Evolutionary conservation across 2,113 vertebrate species (phyloP), one percentile per base, ranked within the genome.

Genomic region (Stercorarius parasiticus): DNA sequence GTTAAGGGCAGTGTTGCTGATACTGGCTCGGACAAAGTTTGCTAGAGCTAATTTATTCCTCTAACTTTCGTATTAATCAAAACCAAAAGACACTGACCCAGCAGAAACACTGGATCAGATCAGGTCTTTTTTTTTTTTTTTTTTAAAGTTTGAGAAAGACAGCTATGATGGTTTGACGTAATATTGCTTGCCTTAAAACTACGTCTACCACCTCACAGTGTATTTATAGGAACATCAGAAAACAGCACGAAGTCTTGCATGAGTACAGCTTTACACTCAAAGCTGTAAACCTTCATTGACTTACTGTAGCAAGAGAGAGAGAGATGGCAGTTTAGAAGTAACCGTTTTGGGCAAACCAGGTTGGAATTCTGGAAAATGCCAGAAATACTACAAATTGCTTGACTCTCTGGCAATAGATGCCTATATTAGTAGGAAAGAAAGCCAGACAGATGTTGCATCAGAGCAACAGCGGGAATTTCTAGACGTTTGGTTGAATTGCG

Each of bases 301-400:
- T 64, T 6, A 40, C 4, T 62, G 49, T 3, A 91, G 65, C n/a
- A 69, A 62, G n/a, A 79, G 42, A 79, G 42, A 79, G 10, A 64
- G 43, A 82, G 13, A 50, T 1, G 30, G 27, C 22, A 72, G 45
- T 11, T 82, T 22, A 72, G 21, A 76, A 95, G 62, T 61, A 81
- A 71, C 42, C 1, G 3, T 3, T 11, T 19, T 82, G 4, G 4
- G 55, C 47, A 86, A 92, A 65, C 43, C 53, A 61, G 58, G 53
- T 26, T 61, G 86, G 71, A 88, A 88, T 77, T 69, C 62, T 83
- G 49, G 79, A 82, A 93, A 97, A 83, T 56, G 53, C 86, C 93
- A 93, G 62, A 88, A 91, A 76, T 82, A 43, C 53, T 88, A 88
- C 23, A 52, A 77, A 73, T 83, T 73, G 32, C 79, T 88, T 9